Base-by-base conservation (phyloP, 2,797 vertebrate genomes). In the Sardinella longiceps region DNA sequence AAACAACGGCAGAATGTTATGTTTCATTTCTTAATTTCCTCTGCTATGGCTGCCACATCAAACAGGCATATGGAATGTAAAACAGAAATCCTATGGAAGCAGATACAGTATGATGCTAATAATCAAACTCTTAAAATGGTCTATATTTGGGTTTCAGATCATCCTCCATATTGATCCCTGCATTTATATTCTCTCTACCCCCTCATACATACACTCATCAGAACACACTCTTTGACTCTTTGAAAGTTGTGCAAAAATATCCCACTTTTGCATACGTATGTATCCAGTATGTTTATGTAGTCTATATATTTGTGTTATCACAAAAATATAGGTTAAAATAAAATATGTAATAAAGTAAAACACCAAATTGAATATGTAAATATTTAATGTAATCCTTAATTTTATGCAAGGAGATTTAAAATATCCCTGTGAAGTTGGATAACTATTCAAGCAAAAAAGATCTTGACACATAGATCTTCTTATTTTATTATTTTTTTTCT, bases 391-490 rank as follows among this genome's bases (percentile, higher is more conserved):
- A 33, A 70, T 33, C 30, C 30, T 60, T 70, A 70, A 70, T 70
- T 70, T 37, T 37, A 63, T 37, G 63, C 30, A 70, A 70, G 18
- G 28, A 70, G 63, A 70, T 70, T 70, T 70, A 37, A 70, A 70
- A 70, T 33, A 70, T 37, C 63, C 63, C 63, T 70, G 28, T 33
- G 63, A 70, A 70, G 30, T 70, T 28, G 14, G 28, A 70, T 70
- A 33, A 33, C 63, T 70, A 7, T 70, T 70, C 63, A 70, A 15
- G 63, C 63, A 70, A 28, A 70, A 33, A 70, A 37, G 15, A 33
- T 70, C 63, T 30, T 70, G 28, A 70, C 30, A 37, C 14, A 63
- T 63, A 28, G 63, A 33, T 14, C n/a, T 11, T 2, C n/a, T 28
- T 63, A 28, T 28, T 25, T 28, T 63, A 28, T 63, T n/a, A n/a